phyloP scores from a whole-genome alignment of 1,140 invertebrate genomes.

The Bombus confusus region DNA sequence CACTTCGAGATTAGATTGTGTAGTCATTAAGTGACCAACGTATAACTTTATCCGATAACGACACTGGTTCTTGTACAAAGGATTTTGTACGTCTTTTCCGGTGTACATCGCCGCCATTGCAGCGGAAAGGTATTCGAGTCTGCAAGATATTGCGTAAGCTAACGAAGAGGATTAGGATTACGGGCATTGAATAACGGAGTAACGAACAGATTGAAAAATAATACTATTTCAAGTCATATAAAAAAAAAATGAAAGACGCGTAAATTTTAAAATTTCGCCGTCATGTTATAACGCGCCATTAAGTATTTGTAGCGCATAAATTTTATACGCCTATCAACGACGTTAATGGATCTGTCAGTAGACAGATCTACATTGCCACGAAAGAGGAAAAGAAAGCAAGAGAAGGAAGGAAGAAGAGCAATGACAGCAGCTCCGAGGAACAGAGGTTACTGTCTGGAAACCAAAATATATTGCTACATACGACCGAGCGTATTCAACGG shows the following conservation, averaged over 20 bases:
- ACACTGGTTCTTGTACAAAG: constrained; percentile 15
- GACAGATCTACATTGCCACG: background rate
- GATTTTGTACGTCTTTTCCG: constrained; percentile 18
- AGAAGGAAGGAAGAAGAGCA: constrained; percentile 1
- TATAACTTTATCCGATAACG: constrained; percentile 34
- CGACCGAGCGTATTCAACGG: background rate
- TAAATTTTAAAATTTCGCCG: no score
- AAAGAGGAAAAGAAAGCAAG: background rate
- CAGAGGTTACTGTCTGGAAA: constrained; percentile 27
- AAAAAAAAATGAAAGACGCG: background rate
- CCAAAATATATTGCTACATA: constrained; percentile 25
- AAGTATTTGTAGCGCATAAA: background rate
- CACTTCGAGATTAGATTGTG: constrained; percentile 34
- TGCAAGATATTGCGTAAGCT: constrained; percentile 9
- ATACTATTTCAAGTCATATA: no score
- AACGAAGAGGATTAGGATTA: background rate
- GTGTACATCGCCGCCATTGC: background rate
- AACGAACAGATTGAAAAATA: background rate
- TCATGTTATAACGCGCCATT: background rate
- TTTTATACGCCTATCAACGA: background rate
- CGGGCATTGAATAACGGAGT: background rate
- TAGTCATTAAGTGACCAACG: constrained; percentile 4
- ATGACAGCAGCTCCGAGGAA: background rate
- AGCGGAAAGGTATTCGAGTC: background rate
- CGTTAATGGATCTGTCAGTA: constrained; percentile 35